Base-by-base conservation (phyloP, 2,797 vertebrate genomes). In the Takifugu ocellatus region DNA sequence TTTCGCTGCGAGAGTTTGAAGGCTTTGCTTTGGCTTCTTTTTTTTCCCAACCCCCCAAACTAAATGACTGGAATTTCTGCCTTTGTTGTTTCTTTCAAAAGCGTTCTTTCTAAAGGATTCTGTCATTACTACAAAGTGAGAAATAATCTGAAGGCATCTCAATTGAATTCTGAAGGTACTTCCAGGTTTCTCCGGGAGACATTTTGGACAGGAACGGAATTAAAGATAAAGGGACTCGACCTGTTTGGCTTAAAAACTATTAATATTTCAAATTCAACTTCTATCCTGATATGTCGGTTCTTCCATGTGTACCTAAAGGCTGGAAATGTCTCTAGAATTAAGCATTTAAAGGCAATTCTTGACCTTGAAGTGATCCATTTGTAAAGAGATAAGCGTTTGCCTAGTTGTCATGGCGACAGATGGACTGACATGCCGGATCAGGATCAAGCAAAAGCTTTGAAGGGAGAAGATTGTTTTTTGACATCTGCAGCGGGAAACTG, bases 41-140 rank as follows among this genome's bases (percentile, higher is more conserved):
- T 72, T 29, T 69, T 59, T 69, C 66, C 5, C 21, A 21, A 21
- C 26, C 26, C 26, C 5, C 29, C 29, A 14, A 39, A 39, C 31
- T 69, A 54, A 84, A 79, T 8, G 56, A 52, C 53, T 68, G 54
- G 60, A 73, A 62, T 81, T 68, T 67, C 55, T 63, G 65, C 21
- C 66, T 59, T 71, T 74, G 59, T 68, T 68, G 67, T 70, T 78
- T 76, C 54, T 75, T 69, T 72, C 63, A 70, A 65, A 82, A 55
- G 55, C 14, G 1, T 46, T 46, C 17, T 46, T 46, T 46, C 44
- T 12, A 59, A 73, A 73, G 56, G 15, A 8, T 51, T 10, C 36
- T 39, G 66, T 25, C 56, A 54, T 52, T 44, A 36, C 14, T 53
- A 26, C 43, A 33, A 10, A 55, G 5, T 57, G 49, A 70, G 36